These are phyloP conservation scores for Catostylus mosaicus DNA, from an alignment of 30 jellyfish, hydroid and myxozoan species.

Conservation along the genomic window DNA sequence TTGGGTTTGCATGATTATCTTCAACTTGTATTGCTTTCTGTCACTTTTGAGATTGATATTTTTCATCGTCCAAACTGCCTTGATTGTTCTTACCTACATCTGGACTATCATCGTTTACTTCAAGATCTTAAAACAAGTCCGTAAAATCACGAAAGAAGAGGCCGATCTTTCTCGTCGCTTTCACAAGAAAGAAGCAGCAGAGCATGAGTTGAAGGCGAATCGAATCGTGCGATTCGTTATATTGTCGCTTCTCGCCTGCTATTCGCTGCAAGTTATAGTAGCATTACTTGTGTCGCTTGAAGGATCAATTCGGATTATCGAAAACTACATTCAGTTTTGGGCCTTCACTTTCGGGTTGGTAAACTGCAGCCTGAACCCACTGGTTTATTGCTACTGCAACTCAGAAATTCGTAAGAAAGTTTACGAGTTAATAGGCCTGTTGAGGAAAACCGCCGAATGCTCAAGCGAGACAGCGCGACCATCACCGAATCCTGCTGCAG, in stretches of 20 bases:
- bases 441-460: not conserved
- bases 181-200: constrained; percentile 43
- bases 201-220: constrained; percentile 64
- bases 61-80: constrained; percentile 55
- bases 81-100: constrained; percentile 50
- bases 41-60: constrained; percentile 23
- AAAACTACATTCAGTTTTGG: constrained; percentile 72
- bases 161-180: constrained; percentile 45
- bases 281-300: constrained; percentile 27
- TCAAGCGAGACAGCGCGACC: constrained; percentile 47
- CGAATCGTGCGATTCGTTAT: constrained; percentile 56
- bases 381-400: constrained; percentile 78
- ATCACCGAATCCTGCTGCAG: not conserved
- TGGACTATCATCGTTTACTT: constrained; percentile 70
- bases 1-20: constrained; percentile 40
- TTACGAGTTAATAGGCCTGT: constrained; percentile 9
- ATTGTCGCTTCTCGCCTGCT: constrained; percentile 60
- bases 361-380: constrained; percentile 70
- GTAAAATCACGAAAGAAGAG: constrained; percentile 39
- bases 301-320: constrained; percentile 22
- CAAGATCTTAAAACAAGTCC: constrained; percentile 57
- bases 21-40: constrained; percentile 41
- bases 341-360: constrained; percentile 73
- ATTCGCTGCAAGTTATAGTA: constrained; percentile 56
- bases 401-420: constrained; percentile 59